Base-by-base conservation (phyloP, 2,888 invertebrate species). In the Drosophila longiperda region DNA sequence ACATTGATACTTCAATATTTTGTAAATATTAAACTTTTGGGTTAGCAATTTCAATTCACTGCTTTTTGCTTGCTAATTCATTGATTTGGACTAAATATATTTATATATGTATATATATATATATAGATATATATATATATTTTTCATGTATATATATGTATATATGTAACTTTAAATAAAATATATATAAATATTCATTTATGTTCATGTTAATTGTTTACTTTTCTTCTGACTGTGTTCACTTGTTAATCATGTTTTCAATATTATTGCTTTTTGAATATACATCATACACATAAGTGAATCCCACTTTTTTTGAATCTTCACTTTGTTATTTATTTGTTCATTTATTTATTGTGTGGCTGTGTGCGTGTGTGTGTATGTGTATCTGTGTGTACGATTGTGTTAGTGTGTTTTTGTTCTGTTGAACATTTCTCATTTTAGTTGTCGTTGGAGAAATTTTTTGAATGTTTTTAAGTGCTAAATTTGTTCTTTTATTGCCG, bases 241-340 rank as follows among this genome's bases (percentile, higher is more conserved):
- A 79, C 75, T 72, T 81, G 78, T 76, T 80, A 81, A 82, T 81
- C 77, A 79, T 81, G 49, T 77, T 85, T 67, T 70, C 73, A 74
- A 63, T 82, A 73, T 90, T 92, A 92, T 92, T 91, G 92, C 91
- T 91, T 91, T 81, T 87, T 90, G 89, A 86, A 86, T 91, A 87
- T 90, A 89, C 91, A 90, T 80, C 29, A 77, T 75, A 79, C 78
- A 73, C 53, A 60, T 54, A 53, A 40, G 42, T 53, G 53, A 60
- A 42, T 66, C 36, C 45, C 12, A 8, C 40, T 36, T 20, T 17
- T 12, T 17, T 34, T 32, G 26, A 23, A 15, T 32, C 32, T 33
- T 40, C 55, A 55, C 69, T 45, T 48, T 23, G 49, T 17, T 62
- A 66, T 55, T 65, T 55, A 57, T 69, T 78, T 71, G 59, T 70